Evolutionary conservation across 2,113 vertebrate genomes (phyloP).

Genomic region (Paratilapia polleni): DNA sequence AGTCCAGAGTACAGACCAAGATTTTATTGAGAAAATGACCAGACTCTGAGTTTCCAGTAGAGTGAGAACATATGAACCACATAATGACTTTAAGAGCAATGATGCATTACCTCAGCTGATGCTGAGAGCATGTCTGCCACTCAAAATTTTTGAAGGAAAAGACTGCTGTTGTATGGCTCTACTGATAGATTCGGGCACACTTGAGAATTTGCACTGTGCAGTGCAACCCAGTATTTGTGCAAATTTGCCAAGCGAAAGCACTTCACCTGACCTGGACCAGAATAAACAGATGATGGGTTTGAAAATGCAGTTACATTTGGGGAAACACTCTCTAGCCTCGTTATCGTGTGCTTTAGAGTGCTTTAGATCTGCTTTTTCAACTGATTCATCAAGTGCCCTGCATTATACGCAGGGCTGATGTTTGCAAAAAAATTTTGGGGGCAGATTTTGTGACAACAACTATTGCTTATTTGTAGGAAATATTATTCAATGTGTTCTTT

Average conservation of each 20-base stretch:
- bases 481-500: neutral
- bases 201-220: neutral
- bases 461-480: neutral
- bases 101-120: neutral
- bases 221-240: neutral
- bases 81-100: neutral
- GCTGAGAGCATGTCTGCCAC: neutral
- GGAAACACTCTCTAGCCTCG: neutral
- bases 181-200: neutral
- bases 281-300: neutral
- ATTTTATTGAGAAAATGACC: neutral
- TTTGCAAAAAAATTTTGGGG: neutral
- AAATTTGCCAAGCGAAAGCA: neutral
- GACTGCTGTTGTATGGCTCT: neutral
- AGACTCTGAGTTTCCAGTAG: neutral
- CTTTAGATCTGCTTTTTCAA: neutral
- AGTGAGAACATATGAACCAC: constrained; percentile 1
- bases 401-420: neutral
- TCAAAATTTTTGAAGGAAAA: neutral
- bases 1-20: neutral
- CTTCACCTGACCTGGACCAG: neutral
- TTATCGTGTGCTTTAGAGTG: neutral
- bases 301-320: neutral
- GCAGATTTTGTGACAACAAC: neutral
- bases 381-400: neutral